Evolutionary conservation across 2,797 vertebrate species (phyloP), one percentile per base, ranked within the genome.

Genomic region (Hoplostethus mediterraneus): DNA sequence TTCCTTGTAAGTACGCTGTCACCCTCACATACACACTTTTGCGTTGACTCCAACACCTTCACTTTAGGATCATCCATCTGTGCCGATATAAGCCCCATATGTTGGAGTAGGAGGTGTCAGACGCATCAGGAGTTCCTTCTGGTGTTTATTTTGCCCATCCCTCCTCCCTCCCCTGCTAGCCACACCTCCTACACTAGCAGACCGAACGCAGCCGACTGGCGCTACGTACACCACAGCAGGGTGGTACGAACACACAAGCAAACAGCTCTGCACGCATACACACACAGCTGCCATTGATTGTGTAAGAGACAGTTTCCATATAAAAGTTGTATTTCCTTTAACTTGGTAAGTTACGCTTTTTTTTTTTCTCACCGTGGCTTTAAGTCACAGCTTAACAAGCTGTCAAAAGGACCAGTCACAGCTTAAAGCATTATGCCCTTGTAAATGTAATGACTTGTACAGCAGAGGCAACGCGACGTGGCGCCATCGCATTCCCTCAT

Each of bases 381-480:
- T 81, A 83, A 81, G 74, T 83, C 67, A 85, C 17, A 17, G n/a
- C 40, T 80, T 73, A 88, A 87, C 86, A 90, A 85, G 84, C 79
- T 88, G 84, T 89, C 87, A 88, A 70, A 80, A 80, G 61, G 63
- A 85, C 80, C 87, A 83, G 84, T 93, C 82, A 77, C 66, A 78
- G 79, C 79, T 83, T 77, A 80, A 84, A 72, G 76, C 81, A 82
- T 82, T 81, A 81, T 71, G 68, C 66, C 77, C 84, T 85, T 88
- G 86, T 88, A 87, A 88, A 88, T 84, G 77, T 83, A 89, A 91
- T 84, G 87, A 88, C 87, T 90, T 85, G 79, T 84, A 85, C 70
- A 71, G 79, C 70, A 71, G 79, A 84, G 52, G 60, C 77, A 1
- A 79, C 80, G 67, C 82, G 86, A 87, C 85, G 84, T 85, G 84